These are phyloP conservation scores for Microctenopoma stevenorrisi DNA, from an alignment of 2,797 vertebrate species.

Conservation along the genomic window DNA sequence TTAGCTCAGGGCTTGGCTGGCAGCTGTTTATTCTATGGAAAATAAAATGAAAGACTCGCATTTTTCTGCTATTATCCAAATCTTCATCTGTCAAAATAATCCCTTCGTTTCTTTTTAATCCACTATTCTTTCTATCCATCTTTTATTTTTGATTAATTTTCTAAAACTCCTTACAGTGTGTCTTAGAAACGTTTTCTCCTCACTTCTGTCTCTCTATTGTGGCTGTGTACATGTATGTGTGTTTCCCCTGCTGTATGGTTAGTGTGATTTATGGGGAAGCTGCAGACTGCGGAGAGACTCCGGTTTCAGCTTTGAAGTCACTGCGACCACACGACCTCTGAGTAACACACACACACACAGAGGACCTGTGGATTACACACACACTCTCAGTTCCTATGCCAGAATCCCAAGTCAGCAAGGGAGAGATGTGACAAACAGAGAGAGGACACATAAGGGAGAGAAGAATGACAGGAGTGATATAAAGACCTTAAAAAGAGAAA, in stretches of 20 bases:
- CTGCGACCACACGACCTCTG: conserved; percentile 75
- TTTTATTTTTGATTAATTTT: not conserved
- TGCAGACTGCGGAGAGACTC: conserved; percentile 80
- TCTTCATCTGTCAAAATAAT: conserved; percentile 16
- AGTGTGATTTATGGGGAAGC: conserved; percentile 87
- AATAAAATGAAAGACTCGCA: conserved; percentile 60
- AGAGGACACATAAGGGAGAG: conserved; percentile 14
- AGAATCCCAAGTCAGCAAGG: conserved; percentile 50
- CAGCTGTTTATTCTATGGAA: conserved; percentile 70
- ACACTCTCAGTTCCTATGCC: conserved; percentile 64
- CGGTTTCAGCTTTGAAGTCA: conserved; percentile 88
- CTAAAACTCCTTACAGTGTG: not conserved
- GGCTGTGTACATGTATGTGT: conserved; percentile 32
- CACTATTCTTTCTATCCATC: not conserved
- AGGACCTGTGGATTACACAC: conserved; percentile 56
- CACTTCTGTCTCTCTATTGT: conserved; percentile 26
- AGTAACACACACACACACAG: conserved; percentile 38
- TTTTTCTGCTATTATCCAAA: conserved; percentile 34
- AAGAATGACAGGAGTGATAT: conserved; percentile 35
- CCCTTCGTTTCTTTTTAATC: conserved; percentile 19
- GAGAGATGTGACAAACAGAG: conserved; percentile 37
- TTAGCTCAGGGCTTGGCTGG: conserved; percentile 47
- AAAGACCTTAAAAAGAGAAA: conserved; percentile 53
- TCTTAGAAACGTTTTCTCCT: conserved; percentile 10
- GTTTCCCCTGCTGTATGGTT: conserved; percentile 70